These are phyloP conservation scores for Arctocebus calabarensis DNA, from an alignment of 2,797 vertebrate genomes.

Conservation along the genomic window DNA sequence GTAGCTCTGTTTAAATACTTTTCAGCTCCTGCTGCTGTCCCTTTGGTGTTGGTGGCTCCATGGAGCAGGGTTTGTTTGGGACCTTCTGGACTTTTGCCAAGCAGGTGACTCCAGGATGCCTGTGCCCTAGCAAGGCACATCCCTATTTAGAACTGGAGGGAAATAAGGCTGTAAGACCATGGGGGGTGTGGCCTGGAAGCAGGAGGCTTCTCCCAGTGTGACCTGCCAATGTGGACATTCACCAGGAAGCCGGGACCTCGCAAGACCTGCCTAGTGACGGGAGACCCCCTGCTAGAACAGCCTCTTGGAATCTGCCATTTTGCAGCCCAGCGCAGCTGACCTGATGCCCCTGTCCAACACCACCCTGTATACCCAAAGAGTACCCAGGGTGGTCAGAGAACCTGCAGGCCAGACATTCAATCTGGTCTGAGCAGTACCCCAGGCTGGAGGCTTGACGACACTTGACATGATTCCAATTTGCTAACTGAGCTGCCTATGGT, in stretches of 20 bases:
- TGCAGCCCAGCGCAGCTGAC: neutral
- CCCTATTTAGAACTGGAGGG: neutral
- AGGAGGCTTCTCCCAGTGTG: neutral
- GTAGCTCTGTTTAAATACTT: neutral
- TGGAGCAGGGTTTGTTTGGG: neutral
- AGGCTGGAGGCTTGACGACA: too few relatives aligned
- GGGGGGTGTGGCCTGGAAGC: neutral
- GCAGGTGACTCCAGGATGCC: neutral
- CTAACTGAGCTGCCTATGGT: neutral
- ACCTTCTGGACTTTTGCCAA: neutral
- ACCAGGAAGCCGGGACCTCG: neutral
- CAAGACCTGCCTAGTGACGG: too few relatives aligned
- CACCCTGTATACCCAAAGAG: neutral
- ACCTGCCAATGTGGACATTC: neutral
- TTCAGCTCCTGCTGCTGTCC: neutral
- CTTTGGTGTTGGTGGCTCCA: neutral
- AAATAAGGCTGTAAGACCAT: neutral
- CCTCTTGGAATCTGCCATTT: neutral
- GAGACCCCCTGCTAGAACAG: neutral
- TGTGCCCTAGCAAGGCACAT: neutral
- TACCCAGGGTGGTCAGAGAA: neutral
- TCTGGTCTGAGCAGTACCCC: neutral
- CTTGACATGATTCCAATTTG: neutral
- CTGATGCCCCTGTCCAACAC: accelerated
- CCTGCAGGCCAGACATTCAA: neutral